These are phyloP conservation scores for Drosophila ironensis DNA, from an alignment of 1,140 invertebrate species.

Conservation along the genomic window DNA sequence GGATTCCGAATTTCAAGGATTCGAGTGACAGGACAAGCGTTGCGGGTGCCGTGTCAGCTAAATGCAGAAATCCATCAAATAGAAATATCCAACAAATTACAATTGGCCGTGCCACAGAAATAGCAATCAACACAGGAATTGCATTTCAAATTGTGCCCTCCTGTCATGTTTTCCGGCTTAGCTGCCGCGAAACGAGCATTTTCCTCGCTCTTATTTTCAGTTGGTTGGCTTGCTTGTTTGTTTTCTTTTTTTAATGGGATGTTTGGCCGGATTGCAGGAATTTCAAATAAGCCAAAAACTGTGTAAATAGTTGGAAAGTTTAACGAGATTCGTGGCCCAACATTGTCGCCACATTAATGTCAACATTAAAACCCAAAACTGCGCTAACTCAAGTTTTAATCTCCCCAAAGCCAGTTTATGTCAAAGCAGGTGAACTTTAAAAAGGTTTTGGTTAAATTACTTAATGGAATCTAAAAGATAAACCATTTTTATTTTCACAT, in stretches of 20 bases:
- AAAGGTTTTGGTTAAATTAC: too few species aligned
- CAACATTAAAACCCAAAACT: slow-evolving; percentile 6
- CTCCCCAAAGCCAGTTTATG: not conserved
- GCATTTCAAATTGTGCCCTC: slow-evolving; percentile 15
- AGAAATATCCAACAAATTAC: slow-evolving; percentile 32
- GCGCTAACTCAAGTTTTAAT: not conserved
- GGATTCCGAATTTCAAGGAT: too few species aligned
- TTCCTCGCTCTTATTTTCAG: not conserved
- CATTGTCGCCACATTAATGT: slow-evolving; percentile 18
- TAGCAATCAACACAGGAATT: slow-evolving; percentile 27
- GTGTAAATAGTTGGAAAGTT: slow-evolving; percentile 17
- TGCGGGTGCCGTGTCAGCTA: not conserved
- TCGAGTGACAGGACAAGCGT: not conserved
- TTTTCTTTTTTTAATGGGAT: not conserved
- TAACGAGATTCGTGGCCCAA: slow-evolving; percentile 3
- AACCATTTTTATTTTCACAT: too few species aligned
- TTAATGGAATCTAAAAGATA: too few species aligned
- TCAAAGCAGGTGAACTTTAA: not conserved
- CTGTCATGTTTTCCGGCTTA: not conserved
- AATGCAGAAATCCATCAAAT: slow-evolving; percentile 11
- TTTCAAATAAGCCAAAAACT: not conserved
- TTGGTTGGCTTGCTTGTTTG: too few species aligned
- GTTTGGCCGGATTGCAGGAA: not conserved
- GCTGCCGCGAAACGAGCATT: not conserved
- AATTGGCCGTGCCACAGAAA: slow-evolving; percentile 10